Evolutionary conservation across 30 jellyfish, hydroid and myxozoan species (phyloP), one percentile per base, ranked within the genome.

Genomic region (Phacellophora camtschatica): DNA sequence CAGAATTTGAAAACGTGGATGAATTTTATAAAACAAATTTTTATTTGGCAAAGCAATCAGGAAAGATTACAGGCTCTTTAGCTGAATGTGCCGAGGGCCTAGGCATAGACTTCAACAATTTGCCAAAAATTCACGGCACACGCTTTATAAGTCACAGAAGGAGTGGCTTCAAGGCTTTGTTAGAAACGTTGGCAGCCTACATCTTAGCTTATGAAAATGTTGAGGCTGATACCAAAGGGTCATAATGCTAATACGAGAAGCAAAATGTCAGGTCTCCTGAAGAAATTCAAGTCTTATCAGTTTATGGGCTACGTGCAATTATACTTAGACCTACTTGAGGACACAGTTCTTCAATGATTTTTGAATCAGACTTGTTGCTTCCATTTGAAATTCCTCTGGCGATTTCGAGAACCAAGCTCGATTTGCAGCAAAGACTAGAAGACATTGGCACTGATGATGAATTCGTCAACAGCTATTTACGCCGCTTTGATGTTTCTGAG

Each of bases 121-220:
- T 62, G 71, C 51, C 90, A n/a, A 57, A 56, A 35, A 51, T 74
- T 24, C 65, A 55, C 24, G 84, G 88, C 27, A 74, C 88, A 18
- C 59, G 88, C 28, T 74, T 74, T 36, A 46, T 74, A 12, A 46
- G 88, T 13, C 85, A 74, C 33, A 19, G 85, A 33, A 71, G 84
- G 66, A 69, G 86, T 27, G 83, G 84, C n/a, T 56, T 74, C 37
- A 35, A 74, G 83, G 67, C 43, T 33, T 31, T 74, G 41, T n/a
- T 74, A 22, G 83, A 51, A 56, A 51, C 83, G 19, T 74, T 85
- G 88, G 86, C 88, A 54, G 88, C 88, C 23, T 74, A 51, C 83
- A 53, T 74, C 24, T 51, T 58, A 46, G 88, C 84, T 11, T 74
- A 74, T 57, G 88, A 74, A 36, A 74, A 74, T 56, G 64, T 51